A percentile compares a stretch with the other conserved stretches of the same genome.
Conservation (phyloP, 2,113 vertebrate genomes). For the Sphaerodactylus townsendi region DNA sequence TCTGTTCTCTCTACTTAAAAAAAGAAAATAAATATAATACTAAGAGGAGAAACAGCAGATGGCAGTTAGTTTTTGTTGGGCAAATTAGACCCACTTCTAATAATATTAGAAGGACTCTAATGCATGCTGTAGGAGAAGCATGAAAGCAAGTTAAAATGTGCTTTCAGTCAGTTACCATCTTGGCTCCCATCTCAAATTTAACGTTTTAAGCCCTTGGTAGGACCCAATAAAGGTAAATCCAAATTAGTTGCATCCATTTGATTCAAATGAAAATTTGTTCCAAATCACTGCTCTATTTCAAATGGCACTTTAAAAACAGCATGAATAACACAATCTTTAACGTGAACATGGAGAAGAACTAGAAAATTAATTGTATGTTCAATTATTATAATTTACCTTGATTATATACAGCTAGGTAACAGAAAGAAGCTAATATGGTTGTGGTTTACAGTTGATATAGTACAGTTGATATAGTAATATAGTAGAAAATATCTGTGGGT, state of each 20-base stretch:
- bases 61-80: too few species aligned
- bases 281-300: not conserved
- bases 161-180: too few species aligned
- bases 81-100: too few species aligned
- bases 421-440: not conserved
- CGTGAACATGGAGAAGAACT: not conserved
- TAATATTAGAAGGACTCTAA: too few species aligned
- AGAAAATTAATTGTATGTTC: slow-evolving; percentile 12
- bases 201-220: slow-evolving; percentile 15
- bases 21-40: too few species aligned
- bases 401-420: not conserved
- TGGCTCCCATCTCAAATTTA: too few species aligned
- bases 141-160: too few species aligned
- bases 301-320: slow-evolving; percentile 11
- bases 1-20: too few species aligned
- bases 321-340: slow-evolving; percentile 1
- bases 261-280: slow-evolving; percentile 22
- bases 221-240: accelerated
- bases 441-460: not conserved
- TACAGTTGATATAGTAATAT: not conserved
- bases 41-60: too few species aligned
- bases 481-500: not conserved
- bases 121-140: too few species aligned
- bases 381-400: slow-evolving; percentile 12
- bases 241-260: slow-evolving; percentile 13